Evolutionary conservation across 2,113 vertebrate species (phyloP), one percentile per base, ranked within the genome.

Genomic region (Antigone vipio): DNA sequence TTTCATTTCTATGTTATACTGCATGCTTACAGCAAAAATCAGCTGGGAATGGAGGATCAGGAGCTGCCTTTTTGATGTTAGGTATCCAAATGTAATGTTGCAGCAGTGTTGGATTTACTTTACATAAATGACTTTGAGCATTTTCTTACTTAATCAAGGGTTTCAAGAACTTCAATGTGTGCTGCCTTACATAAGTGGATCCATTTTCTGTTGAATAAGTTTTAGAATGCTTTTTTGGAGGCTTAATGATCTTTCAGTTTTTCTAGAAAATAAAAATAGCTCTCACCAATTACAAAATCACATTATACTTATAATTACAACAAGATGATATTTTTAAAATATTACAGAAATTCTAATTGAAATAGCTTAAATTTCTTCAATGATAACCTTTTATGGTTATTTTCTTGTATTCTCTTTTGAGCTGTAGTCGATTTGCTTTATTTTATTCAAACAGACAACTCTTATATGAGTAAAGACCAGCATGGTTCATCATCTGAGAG

Each of bases 401-500:
- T 92, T 92, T 89, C 24, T 84, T 80, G 67, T 81, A 64, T 68
- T 92, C 85, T 89, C 16, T 95, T 90, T 92, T 83, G 71, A 96
- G 91, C 92, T 80, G 95, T 94, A 95, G 93, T 93, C 94, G 86
- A 93, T 97, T 96, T 98, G 75, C 80, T 97, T 64, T 95, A 97
- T 89, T 98, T 91, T 73, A 97, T 97, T 97, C 91, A 95, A 95
- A 98, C 97, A 99, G 99, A 99, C 93, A 99, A 99, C 93, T 98
- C 98, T 77, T 99, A 98, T 92, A 69, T 98, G 91, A 98, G 98
- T 77, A 98, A 98, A 89, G 98, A 99, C 96, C 98, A 98, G 69
- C 98, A 98, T 94, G 98, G 98, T 92, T 99, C 99, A 32, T 99
- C 99, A 23, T 99, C 99, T 55, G 99, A 99, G 97, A 99, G 99